Evolutionary conservation across 2,888 invertebrate species (phyloP).

Genomic region (Elysia crispata): DNA sequence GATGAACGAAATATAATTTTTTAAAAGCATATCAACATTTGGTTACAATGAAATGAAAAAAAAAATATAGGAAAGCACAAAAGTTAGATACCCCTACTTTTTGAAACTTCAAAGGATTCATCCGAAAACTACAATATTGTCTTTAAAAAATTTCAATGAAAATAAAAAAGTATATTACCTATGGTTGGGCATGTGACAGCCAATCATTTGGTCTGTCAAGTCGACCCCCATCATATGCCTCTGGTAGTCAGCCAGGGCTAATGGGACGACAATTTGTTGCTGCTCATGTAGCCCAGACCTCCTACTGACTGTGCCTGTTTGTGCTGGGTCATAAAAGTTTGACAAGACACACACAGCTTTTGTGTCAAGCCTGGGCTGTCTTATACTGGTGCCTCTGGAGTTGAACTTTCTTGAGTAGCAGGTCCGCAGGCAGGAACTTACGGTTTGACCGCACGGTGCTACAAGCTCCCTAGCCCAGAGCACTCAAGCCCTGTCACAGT

Average conservation of each 20-base stretch:
- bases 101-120: too few species aligned
- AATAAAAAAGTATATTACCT: too few species aligned
- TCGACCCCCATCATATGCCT: constrained; percentile 1
- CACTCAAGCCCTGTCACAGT: not conserved
- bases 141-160: too few species aligned
- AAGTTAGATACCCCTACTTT: too few species aligned
- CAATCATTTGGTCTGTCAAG: not conserved
- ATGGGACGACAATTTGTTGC: not conserved
- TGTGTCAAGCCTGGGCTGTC: not conserved
- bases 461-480: not conserved
- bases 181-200: not conserved
- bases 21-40: too few species aligned
- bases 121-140: too few species aligned
- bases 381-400: not conserved
- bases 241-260: not conserved
- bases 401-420: not conserved
- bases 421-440: not conserved
- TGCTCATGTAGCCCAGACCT: not conserved
- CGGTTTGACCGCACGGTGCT: not conserved
- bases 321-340: not conserved
- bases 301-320: not conserved
- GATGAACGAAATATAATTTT: too few species aligned
- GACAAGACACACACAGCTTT: not conserved
- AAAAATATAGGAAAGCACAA: too few species aligned
- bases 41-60: too few species aligned